Evolutionary conservation across 2,113 vertebrate genomes (phyloP), one percentile per base, ranked within the genome.

Genomic region (Dipodomys spectabilis): DNA sequence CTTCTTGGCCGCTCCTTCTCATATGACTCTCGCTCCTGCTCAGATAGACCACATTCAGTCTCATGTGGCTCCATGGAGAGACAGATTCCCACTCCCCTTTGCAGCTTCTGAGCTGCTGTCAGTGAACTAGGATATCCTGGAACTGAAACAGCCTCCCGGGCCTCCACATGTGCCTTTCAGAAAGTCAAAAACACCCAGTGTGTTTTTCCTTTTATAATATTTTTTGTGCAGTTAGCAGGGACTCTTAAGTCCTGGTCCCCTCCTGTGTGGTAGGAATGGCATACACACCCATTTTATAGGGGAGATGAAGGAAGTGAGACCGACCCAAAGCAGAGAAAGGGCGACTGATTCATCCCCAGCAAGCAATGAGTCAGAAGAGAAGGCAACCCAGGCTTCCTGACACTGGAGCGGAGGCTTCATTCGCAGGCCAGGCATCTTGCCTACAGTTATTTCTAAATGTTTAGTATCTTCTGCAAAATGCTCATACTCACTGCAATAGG

Each of bases 321-420:
- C 80, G 96, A 93, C 2, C 80, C 53, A 57, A 57, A 57, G 83
- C 85, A 0, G n/a, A 95, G 90, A 93, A 95, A 94, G 49, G 88
- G 68, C 39, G 7, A 30, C 77, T 96, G 96, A 95, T 90, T 97
- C 97, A 96, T 88, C 78, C 79, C 79, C 78, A 90, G 82, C 94
- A 92, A 92, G 82, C 45, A 67, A 25, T 97, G 97, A 97, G 95
- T 97, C 97, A 97, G 95, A 90, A 19, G 67, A 94, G 81, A 86
- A 35, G 79, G 86, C 13, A 39, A 88, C 87, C 86, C 82, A 95
- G 90, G 87, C 90, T 77, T 85, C 93, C 91, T 87, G 85, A 92
- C 5, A 10, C 82, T 32, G 27, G 67, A 25, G 72, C 67, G 35
- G 5, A 45, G 9, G 10, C 28, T 69, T 57, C 75, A 53, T 60